Conservation (phyloP, 2,888 invertebrate genomes). For the Griposia aprilina region DNA sequence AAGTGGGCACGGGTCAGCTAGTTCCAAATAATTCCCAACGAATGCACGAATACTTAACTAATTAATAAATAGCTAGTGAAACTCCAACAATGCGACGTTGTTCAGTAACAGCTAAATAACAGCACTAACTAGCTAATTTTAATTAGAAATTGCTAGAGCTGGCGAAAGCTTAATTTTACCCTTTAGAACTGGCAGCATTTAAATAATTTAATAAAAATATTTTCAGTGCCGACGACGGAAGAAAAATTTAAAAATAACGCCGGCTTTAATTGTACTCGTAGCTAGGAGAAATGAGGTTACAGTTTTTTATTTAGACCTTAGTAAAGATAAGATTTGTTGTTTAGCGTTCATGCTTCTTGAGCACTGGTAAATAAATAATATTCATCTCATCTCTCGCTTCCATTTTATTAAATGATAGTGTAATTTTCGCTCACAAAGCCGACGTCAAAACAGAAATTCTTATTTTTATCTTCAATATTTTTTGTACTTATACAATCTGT, state of each 20-base stretch:
- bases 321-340: neutral
- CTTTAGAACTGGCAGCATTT: constrained; percentile 28
- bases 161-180: neutral
- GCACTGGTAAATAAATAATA: neutral
- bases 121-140: constrained; percentile 18
- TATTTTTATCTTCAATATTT: neutral
- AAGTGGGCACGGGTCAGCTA: no score
- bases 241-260: neutral
- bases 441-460: neutral
- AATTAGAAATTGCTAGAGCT: constrained; percentile 32
- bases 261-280: neutral
- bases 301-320: neutral
- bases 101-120: constrained; percentile 31
- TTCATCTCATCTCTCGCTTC: neutral
- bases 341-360: neutral
- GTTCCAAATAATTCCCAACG: neutral
- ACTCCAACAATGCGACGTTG: constrained; percentile 13
- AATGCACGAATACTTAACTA: constrained; percentile 21
- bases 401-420: neutral
- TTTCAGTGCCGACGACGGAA: neutral
- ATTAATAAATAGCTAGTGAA: constrained; percentile 17
- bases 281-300: neutral
- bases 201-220: constrained; percentile 45
- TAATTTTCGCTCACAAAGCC: neutral
- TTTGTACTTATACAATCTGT: neutral